A percentile compares a stretch with the other conserved stretches of the same genome.
Evolutionary conservation across 2,113 vertebrate genomes (phyloP).

Genomic region (Megaceryle torquata): DNA sequence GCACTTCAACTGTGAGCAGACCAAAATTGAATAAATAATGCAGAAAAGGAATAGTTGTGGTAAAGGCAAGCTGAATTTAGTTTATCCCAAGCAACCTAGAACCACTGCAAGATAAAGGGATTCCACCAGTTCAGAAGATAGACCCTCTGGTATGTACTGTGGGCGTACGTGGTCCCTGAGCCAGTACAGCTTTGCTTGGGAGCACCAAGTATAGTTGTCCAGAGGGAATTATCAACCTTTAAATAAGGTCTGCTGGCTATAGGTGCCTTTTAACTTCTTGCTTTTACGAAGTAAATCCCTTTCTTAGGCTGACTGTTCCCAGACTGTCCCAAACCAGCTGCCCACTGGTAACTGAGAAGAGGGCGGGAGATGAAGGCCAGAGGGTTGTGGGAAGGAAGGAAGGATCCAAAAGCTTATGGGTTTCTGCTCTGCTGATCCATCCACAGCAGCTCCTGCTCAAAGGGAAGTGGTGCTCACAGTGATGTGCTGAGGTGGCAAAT

Average conservation of each 20-base stretch:
- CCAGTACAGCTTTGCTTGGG: background rate
- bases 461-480: background rate
- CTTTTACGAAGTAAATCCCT: background rate
- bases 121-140: background rate
- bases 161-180: background rate
- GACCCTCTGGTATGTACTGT: background rate
- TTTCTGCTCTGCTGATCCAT: background rate
- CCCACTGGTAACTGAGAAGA: background rate
- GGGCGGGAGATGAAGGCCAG: background rate
- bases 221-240: background rate
- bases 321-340: background rate
- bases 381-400: background rate
- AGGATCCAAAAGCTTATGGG: accelerated
- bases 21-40: background rate
- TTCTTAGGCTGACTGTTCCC: background rate
- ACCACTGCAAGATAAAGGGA: background rate
- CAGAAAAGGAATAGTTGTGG: background rate
- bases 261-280: background rate
- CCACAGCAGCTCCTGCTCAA: background rate
- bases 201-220: background rate
- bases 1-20: background rate
- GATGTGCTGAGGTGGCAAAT: background rate
- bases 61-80: background rate
- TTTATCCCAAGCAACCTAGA: background rate
- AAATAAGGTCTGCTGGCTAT: background rate